Evolutionary conservation across 2,113 vertebrate genomes (phyloP), one percentile per base, ranked within the genome.

Genomic region (Nothobranchius kuhntae): DNA sequence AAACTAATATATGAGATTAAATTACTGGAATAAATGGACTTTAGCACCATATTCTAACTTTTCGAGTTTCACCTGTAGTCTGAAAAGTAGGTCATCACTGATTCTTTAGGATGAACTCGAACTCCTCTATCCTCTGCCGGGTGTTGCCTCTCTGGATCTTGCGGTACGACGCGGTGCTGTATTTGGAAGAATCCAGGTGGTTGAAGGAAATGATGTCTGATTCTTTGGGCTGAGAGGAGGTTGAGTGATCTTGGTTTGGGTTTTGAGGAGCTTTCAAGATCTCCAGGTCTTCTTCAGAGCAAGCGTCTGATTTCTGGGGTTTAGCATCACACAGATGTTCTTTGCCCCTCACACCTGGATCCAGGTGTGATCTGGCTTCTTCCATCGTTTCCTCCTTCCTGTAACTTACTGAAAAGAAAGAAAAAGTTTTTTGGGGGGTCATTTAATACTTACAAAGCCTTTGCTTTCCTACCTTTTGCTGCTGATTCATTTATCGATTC

Each of bases 111-210:
- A 96, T 95, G 70, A 93, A 93, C 71, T 99, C 97, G 42, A 98
- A 99, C 70, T 95, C 94, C 15, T 96, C 93, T 2, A 98, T 96
- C 74, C 94, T 94, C 82, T 97, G 94, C 9, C 94, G 96, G 42
- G 96, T 98, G 89, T 97, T 98, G 67, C 97, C 97, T 88, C 94
- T 95, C 24, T 93, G 91, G 74, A 98, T 99, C 90, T 93, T 96
- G 55, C 96, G 91, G 78, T 98, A 99, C 58, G 96, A 99, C 86
- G 96, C 94, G 0, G 96, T 98, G 74, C 95, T 95, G 84, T 97
- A 98, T 65, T 93, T 92, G 73, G 94, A 92, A 2, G 93, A 92
- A 61, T 85, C 89, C 86, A 93, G 92, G 77, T 92, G 91, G 86
- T 94, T 90, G 68, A 94, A 92, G 42, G 91, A 7, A 3, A 55